Base-by-base conservation (phyloP, 2,797 vertebrate genomes). In the Myotis findleyi region DNA sequence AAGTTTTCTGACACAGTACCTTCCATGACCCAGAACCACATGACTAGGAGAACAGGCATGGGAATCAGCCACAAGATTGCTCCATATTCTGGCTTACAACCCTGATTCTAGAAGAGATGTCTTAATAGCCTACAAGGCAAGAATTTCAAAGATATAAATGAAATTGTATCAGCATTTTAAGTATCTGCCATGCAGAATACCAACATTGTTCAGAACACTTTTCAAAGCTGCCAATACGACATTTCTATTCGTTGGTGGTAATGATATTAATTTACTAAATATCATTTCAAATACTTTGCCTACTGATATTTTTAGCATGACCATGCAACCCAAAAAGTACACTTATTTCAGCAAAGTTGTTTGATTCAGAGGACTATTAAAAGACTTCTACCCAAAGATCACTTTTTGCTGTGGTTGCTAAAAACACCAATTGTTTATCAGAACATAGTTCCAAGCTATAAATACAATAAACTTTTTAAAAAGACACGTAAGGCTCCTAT, bases 241-340 rank as follows among this genome's bases (percentile, higher is more conserved):
- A 38, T 77, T 77, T 75, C 68, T 87, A 30, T 21, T 69, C 72
- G 41, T 84, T 14, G 2, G 17, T 30, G 18, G n/a, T 62, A 69
- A 94, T 80, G 72, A 73, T 73, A 27, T 68, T 81, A 71, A 84
- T 85, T 85, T 84, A 85, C 23, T 83, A 55, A 94, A 69, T 51
- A 89, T 47, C 73, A 81, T 83, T 87, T 84, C 47, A 91, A 93
- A 92, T 33, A 44, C 77, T 30, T 6, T 51, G 55, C 30, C 30
- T 73, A 36, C 25, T 87, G n/a, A 49, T 55, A 76, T 87, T 47
- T 94, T 92, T 87, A 90, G 23, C 6, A 10, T 66, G 59, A 64
- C 62, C 80, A 85, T 66, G 27, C 49, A 89, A 44, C n/a, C 20
- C 55, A 69, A n/a, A 68, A 95, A 71, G 33, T 59, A 51, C 72